These are phyloP conservation scores for Cheilosia urbana DNA, from an alignment of 2,888 invertebrate genomes.

Conservation along the genomic window DNA sequence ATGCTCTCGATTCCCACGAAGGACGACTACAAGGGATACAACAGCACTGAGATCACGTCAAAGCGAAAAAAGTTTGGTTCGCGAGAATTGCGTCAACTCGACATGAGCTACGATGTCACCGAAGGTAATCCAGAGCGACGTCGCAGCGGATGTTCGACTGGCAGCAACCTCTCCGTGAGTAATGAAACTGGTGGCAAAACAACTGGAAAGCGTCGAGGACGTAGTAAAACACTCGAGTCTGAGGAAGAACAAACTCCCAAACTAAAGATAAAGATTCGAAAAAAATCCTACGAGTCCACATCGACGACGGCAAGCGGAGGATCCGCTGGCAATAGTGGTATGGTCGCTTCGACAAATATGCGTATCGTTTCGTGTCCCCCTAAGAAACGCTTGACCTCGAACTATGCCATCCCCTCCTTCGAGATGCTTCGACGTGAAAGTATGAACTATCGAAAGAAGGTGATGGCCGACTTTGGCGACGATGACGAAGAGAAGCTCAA, in stretches of 20 bases:
- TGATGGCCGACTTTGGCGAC: conserved; percentile 93
- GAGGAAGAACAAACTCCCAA: conserved; percentile 85
- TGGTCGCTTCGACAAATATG: conserved; percentile 81
- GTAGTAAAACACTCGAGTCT: conserved; percentile 82
- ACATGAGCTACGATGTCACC: conserved; percentile 86
- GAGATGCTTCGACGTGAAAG: conserved; percentile 93
- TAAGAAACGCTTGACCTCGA: conserved; percentile 88
- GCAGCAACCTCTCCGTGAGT: conserved; percentile 78
- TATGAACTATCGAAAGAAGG: conserved; percentile 93
- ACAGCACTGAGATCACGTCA: conserved; percentile 85
- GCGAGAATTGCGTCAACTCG: conserved; percentile 87
- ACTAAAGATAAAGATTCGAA: conserved; percentile 91
- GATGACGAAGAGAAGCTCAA: conserved; percentile 85
- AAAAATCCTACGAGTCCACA: conserved; percentile 84
- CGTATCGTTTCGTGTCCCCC: conserved; percentile 88
- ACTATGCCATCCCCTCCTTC: conserved; percentile 87
- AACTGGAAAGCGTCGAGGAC: conserved; percentile 82
- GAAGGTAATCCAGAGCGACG: conserved; percentile 84
- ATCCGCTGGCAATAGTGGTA: conserved; percentile 76
- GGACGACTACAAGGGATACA: conserved; percentile 90
- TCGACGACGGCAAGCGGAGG: conserved; percentile 76
- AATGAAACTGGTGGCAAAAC: conserved; percentile 80
- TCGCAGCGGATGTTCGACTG: conserved; percentile 84
- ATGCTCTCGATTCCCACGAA: conserved; percentile 93
- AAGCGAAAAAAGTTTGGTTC: conserved; percentile 86